Base-by-base conservation (phyloP, 2,888 invertebrate genomes). In the Apoda limacodes region DNA sequence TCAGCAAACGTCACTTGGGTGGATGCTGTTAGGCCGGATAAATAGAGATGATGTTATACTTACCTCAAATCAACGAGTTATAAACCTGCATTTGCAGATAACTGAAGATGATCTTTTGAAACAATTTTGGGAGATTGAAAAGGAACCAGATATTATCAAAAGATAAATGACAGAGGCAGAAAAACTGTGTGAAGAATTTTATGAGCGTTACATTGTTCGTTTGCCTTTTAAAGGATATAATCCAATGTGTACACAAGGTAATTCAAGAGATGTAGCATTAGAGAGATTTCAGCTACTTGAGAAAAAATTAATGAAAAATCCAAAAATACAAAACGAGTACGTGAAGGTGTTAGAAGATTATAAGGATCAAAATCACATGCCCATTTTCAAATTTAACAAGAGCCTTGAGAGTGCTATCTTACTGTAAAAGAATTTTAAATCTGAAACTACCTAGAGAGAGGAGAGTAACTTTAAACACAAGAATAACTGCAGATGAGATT, bases 191-290 rank as follows among this genome's bases (percentile, higher is more conserved):
- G 17, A 17, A 17, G 7, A 17, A 17, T 17, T 17, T 7, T 17
- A 6, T 17, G 17, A 7, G 17, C 5, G 17, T 5, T 17, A 17
- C 43, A 32, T 34, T 34, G 34, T 34, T 34, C 36, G 43, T 39
- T 46, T 34, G 23, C 13, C 22, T 40, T 32, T 43, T 44, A 36
- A 43, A 19, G 44, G 26, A 32, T 40, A 34, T 28, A 40, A 43
- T 36, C 28, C 25, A 13, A 40, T 22, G 12, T 9, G 28, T 34
- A 40, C 36, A 44, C 30, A n/a, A n/a, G 31, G 35, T 4, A 22
- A 30, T 12, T 29, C 31, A 3, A 15, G 26, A 11, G 23, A 28
- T 2, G 25, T 33, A 6, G 31, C 34, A 1, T 5, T 34, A 1
- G 34, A 34, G 22, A 14, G 34, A 12, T 26, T 39, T 19, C 11